Base-by-base conservation (phyloP, 2,113 vertebrate genomes). In the Eurystomus gularis region DNA sequence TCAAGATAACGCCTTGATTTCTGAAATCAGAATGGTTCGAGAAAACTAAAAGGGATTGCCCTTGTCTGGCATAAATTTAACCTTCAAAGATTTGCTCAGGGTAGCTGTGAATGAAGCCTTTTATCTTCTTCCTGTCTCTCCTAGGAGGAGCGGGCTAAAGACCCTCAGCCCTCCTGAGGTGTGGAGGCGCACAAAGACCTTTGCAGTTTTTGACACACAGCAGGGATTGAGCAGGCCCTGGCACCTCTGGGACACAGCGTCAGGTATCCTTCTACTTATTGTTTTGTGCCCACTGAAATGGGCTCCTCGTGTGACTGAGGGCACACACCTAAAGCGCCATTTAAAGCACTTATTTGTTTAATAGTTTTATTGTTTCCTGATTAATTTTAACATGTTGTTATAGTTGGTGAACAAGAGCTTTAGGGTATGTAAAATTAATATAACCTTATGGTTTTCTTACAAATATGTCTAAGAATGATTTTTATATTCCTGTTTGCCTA, bases 111-210 rank as follows among this genome's bases (percentile, higher is more conserved):
- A 64, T 10, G 15, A 83, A 72, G 5, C 10, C 35, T 39, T 5
- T 0, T 17, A 3, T 57, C 37, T 54, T 66, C 66, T n/a, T 10
- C 52, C 61, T 75, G 37, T 0, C 3, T 28, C 65, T 54, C 52
- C 52, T 5, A 19, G 51, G 68, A 51, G 5, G 13, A 21, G 57
- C 6, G 2, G 19, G 35, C 35, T 42, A 6, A 1, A 9, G 52
- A 37, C 18, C 6, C n/a, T 26, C 46, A 5, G 55, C n/a, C n/a
- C 37, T 39, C 15, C 75, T 3, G n/a, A 46, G 33, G 19, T 20
- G 21, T 4, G 21, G 11, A 35, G 69, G 49, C 1, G 12, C 86
- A 75, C 57, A 42, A 61, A 79, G 76, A 58, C 23, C 31, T 24
- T 35, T 1, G 48, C 10, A 13, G n/a, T 9, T 44, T 66, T n/a